These are phyloP conservation scores for Apotomis betuletana DNA, from an alignment of 2,888 invertebrate genomes.

Conservation along the genomic window DNA sequence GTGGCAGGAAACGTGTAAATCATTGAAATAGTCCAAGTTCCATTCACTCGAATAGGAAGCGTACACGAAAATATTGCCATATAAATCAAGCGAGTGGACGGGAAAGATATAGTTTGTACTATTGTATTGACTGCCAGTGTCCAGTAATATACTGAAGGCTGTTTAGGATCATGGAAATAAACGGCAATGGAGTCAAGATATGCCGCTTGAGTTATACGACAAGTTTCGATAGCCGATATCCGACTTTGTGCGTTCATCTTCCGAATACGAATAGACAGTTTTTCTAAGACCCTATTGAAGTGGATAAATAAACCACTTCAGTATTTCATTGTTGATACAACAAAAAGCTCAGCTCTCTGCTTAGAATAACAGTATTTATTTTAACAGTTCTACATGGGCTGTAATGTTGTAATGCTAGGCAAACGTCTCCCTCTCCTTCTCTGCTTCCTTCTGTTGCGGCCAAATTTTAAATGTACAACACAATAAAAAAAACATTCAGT, in stretches of 20 bases:
- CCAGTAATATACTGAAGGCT: conserved; percentile 69
- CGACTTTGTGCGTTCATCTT: conserved; percentile 59
- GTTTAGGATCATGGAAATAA: conserved; percentile 67
- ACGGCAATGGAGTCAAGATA: conserved; percentile 54
- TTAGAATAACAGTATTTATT: too few relatives aligned
- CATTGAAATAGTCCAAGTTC: conserved; percentile 58
- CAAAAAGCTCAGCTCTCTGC: neutral
- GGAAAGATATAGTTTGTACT: conserved; percentile 59
- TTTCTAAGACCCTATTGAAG: conserved; percentile 27
- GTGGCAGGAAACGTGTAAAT: conserved; percentile 53
- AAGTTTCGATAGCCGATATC: conserved; percentile 65
- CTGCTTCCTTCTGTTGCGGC: too few relatives aligned
- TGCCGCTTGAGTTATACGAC: conserved; percentile 62
- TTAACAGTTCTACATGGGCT: too few relatives aligned
- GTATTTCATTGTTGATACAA: conserved; percentile 6
- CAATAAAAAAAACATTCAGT: too few relatives aligned
- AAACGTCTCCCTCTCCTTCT: too few relatives aligned
- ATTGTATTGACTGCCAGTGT: conserved; percentile 62
- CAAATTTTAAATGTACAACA: too few relatives aligned
- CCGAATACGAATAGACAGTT: conserved; percentile 44
- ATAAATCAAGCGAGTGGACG: conserved; percentile 66
- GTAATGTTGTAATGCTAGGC: too few relatives aligned
- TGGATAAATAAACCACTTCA: conserved; percentile 16
- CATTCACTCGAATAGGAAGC: conserved; percentile 55
- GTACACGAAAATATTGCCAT: conserved; percentile 62